Evolutionary conservation across 2,888 invertebrate species (phyloP).

Genomic region (Parnassius orleans): DNA sequence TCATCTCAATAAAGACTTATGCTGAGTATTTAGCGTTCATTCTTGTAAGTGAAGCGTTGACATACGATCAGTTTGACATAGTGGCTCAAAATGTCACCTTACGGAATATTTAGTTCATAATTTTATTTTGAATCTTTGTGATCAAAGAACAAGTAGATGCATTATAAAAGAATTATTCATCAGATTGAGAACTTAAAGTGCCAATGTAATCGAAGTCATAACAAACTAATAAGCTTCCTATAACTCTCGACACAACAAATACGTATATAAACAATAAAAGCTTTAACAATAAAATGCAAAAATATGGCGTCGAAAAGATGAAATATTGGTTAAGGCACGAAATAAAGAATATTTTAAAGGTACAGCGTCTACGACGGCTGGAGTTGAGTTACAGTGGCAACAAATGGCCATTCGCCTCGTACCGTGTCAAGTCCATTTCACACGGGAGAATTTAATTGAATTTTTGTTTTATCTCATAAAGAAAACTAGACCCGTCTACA

Average conservation of each 20-base stretch:
- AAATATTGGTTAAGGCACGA: conserved; percentile 39
- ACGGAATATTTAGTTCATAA: too few species aligned
- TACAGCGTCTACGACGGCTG: conserved; percentile 36
- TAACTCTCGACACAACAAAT: conserved; percentile 38
- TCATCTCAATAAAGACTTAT: too few species aligned
- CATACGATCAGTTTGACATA: too few species aligned
- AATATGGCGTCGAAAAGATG: conserved; percentile 32
- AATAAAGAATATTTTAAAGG: conserved; percentile 55
- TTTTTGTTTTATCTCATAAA: not conserved
- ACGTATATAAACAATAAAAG: conserved; percentile 47
- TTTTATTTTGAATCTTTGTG: too few species aligned
- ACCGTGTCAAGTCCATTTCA: conserved; percentile 39
- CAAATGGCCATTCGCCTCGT: conserved; percentile 50
- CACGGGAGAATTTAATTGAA: conserved; percentile 12
- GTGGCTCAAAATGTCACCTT: too few species aligned
- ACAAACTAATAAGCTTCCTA: conserved; percentile 24
- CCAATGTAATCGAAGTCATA: conserved; percentile 13
- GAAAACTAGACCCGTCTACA: too few species aligned
- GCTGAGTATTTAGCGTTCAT: too few species aligned
- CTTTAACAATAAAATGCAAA: conserved; percentile 36
- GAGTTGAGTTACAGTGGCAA: conserved; percentile 51
- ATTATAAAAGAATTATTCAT: too few species aligned
- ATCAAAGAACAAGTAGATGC: too few species aligned
- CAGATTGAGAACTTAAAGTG: too few species aligned
- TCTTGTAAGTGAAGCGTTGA: too few species aligned